Conservation (phyloP, 2,797 vertebrate genomes). For the Molossus molossus region DNA sequence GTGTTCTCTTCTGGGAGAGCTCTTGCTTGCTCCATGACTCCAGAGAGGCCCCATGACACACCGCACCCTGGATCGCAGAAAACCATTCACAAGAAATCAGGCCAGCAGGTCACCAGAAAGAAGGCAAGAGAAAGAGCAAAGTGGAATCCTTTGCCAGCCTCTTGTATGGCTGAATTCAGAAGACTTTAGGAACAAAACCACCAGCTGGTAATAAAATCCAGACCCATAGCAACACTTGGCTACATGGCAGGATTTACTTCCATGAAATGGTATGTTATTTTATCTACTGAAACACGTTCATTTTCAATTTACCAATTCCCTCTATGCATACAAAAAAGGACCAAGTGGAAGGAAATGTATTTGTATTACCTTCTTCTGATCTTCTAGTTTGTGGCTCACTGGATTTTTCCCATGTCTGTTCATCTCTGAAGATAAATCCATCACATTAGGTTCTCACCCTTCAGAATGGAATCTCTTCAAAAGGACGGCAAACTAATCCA, state of each 20-base stretch:
- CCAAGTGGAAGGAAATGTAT: slow-evolving; percentile 60
- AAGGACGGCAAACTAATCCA: slow-evolving; percentile 91
- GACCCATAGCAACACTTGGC: not conserved
- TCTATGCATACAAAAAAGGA: slow-evolving; percentile 56
- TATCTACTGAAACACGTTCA: slow-evolving; percentile 50
- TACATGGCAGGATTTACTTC: not conserved
- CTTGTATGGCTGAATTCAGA: slow-evolving; percentile 71
- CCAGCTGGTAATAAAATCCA: slow-evolving; percentile 63
- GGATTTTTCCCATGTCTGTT: slow-evolving; percentile 98
- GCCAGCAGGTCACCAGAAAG: slow-evolving; percentile 16
- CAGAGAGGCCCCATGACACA: not conserved
- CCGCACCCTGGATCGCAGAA: not conserved
- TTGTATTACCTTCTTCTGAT: slow-evolving; percentile 98
- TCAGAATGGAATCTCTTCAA: slow-evolving; percentile 90
- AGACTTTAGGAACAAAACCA: slow-evolving; percentile 69
- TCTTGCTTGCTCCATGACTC: not conserved
- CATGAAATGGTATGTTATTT: not conserved
- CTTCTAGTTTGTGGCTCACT: slow-evolving; percentile 98
- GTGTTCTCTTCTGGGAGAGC: not conserved
- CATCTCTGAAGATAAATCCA: slow-evolving; percentile 98
- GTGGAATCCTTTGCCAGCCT: slow-evolving; percentile 58
- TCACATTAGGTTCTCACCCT: slow-evolving; percentile 92
- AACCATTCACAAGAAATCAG: not conserved
- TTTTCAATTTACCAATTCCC: slow-evolving; percentile 74
- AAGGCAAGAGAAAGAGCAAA: slow-evolving; percentile 17